Evolutionary conservation across 2,888 invertebrate species (phyloP).

Genomic region (Chymomyza amoena): DNA sequence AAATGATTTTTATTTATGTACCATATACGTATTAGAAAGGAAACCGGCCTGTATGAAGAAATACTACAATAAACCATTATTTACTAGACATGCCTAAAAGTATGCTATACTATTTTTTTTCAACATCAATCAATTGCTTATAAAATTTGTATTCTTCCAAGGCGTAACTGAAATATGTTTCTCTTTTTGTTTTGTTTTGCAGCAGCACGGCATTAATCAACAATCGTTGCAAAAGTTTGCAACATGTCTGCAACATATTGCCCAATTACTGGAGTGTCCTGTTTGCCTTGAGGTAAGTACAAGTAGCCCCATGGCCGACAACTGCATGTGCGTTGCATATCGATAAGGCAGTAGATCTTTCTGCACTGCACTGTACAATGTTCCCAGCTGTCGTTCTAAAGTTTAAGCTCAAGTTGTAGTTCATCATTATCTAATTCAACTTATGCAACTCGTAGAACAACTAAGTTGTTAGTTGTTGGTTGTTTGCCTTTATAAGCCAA

Average conservation of each 20-base stretch:
- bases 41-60: too few species aligned
- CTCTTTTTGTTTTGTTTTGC: conserved; percentile 31
- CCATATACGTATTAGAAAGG: too few species aligned
- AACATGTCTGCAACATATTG: conserved; percentile 79
- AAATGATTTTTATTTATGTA: too few species aligned
- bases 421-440: conserved; percentile 65
- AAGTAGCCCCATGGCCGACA: conserved; percentile 14
- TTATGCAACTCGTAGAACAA: conserved; percentile 36
- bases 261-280: conserved; percentile 80
- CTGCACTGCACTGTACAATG: conserved; percentile 8
- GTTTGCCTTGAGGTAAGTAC: conserved; percentile 79
- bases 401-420: conserved; percentile 47
- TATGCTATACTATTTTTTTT: neutral
- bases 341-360: conserved; percentile 41
- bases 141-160: neutral
- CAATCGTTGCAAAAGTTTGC: conserved; percentile 79
- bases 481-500: conserved; percentile 59
- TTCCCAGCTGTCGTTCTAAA: conserved; percentile 16
- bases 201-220: conserved; percentile 76
- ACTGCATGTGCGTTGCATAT: conserved; percentile 58
- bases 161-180: conserved; percentile 7
- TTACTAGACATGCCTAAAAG: neutral
- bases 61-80: neutral
- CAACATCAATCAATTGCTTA: too few species aligned
- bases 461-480: conserved; percentile 55